These are phyloP conservation scores for Microchrysa polita DNA, from an alignment of 2,888 invertebrate species.

Conservation along the genomic window DNA sequence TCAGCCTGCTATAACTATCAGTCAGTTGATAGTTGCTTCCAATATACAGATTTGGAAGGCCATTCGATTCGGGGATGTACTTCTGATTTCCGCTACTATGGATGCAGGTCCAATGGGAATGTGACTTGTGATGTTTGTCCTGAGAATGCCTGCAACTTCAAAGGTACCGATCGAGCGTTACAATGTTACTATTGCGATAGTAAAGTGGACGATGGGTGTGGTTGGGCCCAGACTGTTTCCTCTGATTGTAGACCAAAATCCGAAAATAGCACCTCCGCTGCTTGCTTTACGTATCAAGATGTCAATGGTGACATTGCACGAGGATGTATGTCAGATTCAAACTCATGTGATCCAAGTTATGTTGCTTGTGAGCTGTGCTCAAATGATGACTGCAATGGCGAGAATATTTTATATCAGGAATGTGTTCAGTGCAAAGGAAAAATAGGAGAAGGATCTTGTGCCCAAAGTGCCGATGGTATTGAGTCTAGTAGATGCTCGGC, in stretches of 20 bases:
- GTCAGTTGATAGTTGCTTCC: slow-evolving; percentile 11
- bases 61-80: slow-evolving; percentile 14
- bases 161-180: background rate
- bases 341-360: slow-evolving; percentile 5
- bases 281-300: slow-evolving; percentile 21
- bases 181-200: slow-evolving; percentile 16
- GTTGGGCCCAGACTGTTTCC: slow-evolving; percentile 3
- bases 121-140: background rate
- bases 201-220: background rate
- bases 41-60: slow-evolving; percentile 10
- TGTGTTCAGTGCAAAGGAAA: slow-evolving; percentile 51
- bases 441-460: slow-evolving; percentile 46
- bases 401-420: slow-evolving; percentile 45
- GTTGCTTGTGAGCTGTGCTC: slow-evolving; percentile 19
- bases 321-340: slow-evolving; percentile 15
- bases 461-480: slow-evolving; percentile 40
- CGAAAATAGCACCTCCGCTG: background rate
- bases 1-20: background rate
- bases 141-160: slow-evolving; percentile 1
- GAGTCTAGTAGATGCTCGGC: slow-evolving; percentile 46
- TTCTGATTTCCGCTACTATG: slow-evolving; percentile 20
- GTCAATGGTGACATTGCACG: background rate
- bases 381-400: slow-evolving; percentile 12
- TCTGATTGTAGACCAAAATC: background rate
- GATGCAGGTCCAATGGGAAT: background rate